phyloP scores from a whole-genome alignment of 2,113 vertebrate genomes.

The Holacanthus passer region DNA sequence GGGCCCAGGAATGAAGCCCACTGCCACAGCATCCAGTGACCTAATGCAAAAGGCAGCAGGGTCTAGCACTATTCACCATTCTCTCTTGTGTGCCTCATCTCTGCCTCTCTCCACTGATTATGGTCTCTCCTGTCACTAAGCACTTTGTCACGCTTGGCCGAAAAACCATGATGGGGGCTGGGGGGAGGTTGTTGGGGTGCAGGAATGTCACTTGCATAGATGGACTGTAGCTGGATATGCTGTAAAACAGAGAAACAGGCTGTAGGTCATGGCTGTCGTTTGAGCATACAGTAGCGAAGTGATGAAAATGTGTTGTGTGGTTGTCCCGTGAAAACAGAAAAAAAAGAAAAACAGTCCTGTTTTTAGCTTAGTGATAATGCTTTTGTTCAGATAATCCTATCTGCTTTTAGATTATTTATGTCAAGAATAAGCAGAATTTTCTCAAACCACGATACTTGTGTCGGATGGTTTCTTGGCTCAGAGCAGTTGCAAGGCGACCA shows the following conservation, averaged over 20 bases:
- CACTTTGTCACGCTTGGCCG: constrained; percentile 76
- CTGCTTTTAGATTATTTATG: not conserved
- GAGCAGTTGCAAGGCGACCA: no score
- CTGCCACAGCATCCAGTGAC: constrained; percentile 76
- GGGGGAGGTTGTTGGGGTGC: constrained; percentile 56
- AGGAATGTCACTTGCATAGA: constrained; percentile 74
- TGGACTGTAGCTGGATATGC: constrained; percentile 55
- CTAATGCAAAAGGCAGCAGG: constrained; percentile 80
- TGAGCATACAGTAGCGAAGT: not conserved
- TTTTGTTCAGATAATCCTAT: not conserved
- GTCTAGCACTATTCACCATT: constrained; percentile 63
- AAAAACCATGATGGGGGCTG: constrained; percentile 45
- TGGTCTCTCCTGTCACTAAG: constrained; percentile 76
- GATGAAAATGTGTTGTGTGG: not conserved
- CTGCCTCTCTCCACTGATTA: constrained; percentile 59
- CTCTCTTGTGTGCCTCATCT: constrained; percentile 50
- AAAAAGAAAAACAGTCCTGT: no score
- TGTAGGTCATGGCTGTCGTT: constrained; percentile 30
- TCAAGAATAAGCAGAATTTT: not conserved
- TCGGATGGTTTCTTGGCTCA: no score
- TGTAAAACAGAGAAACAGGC: constrained; percentile 24
- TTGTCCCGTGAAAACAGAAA: not conserved
- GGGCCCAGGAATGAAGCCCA: constrained; percentile 64
- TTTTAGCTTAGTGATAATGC: not conserved
- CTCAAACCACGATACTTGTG: no score